Base-by-base conservation (phyloP, 2,888 invertebrate genomes). In the Lissocephala sabroskyi region DNA sequence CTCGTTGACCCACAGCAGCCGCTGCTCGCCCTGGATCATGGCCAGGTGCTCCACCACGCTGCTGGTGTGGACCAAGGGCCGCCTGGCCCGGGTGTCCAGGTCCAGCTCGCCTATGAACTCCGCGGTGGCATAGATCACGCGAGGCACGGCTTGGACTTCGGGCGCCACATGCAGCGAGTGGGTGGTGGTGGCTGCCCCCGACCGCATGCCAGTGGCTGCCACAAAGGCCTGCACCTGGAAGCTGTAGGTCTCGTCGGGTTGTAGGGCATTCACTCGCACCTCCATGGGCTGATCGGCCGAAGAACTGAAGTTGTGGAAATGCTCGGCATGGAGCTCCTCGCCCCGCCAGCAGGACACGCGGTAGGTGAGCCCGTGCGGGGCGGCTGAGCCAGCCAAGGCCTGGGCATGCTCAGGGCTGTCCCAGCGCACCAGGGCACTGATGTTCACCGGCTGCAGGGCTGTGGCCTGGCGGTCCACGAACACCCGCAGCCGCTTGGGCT, bases 161-260 rank as follows among this genome's bases (percentile, higher is more conserved):
- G 95, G 91, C 28, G 89, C 86, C 0, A 89, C 88, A 30, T 88
- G 87, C 0, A 92, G 87, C 0, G 88, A 85, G 44, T 89, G 87
- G 0, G 88, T 87, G 4, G 88, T 87, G 11, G 61, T 61, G 19
- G 81, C 70, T 1, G 96, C 94, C 47, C 89, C 89, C 0, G 95
- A 95, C 11, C 91, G 91, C 44, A 89, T 88, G 0, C 94, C 95
- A 0, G 95, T 95, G 23, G 91, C 90, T 44, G 89, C 88, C 0
- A 94, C 95, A 71, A 89, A 91, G 0, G 95, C 95, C 80, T 91
- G 89, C 1, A 96, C 92, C 62, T 82, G 87, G 67, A 92, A 92
- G 65, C 87, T 90, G 66, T 93, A 93, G 0, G 88, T 89, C 23
- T 88, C 86, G 44, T 89, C 89, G 4, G 87, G 85, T 11, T 86